phyloP scores from a whole-genome alignment of 2,888 invertebrate species.

The Colostygia pectinataria region DNA sequence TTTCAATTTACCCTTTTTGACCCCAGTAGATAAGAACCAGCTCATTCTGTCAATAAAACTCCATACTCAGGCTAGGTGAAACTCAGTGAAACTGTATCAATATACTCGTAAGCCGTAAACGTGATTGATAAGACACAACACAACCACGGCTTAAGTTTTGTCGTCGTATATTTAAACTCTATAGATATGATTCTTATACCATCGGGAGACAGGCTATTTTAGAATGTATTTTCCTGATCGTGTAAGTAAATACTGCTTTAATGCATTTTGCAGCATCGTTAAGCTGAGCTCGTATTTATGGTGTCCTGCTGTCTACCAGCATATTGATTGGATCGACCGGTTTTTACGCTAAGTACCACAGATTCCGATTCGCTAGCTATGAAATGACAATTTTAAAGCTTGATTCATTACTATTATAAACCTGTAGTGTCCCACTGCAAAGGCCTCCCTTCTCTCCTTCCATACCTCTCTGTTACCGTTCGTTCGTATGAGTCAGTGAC shows the following conservation, averaged over 20 bases:
- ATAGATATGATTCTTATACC: not conserved
- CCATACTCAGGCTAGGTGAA: slow-evolving; percentile 40
- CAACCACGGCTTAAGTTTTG: slow-evolving; percentile 8
- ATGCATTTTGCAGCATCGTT: slow-evolving; percentile 62
- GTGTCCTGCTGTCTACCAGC: slow-evolving; percentile 64
- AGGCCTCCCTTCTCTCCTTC: no score
- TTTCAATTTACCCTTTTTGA: no score
- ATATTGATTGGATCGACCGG: slow-evolving; percentile 60
- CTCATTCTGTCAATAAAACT: slow-evolving; percentile 43
- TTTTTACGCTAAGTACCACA: slow-evolving; percentile 50
- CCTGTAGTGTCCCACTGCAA: no score
- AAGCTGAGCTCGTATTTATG: slow-evolving; percentile 73
- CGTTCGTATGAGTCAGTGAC: no score
- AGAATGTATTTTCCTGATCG: not conserved
- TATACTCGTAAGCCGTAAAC: slow-evolving; percentile 45
- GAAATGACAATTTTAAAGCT: slow-evolving; percentile 21
- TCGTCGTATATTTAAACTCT: slow-evolving; percentile 7
- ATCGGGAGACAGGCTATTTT: slow-evolving; percentile 5
- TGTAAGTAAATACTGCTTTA: slow-evolving; percentile 25
- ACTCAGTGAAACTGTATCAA: slow-evolving; percentile 56
- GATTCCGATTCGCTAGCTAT: slow-evolving; percentile 26
- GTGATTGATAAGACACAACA: slow-evolving; percentile 66
- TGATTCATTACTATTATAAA: no score
- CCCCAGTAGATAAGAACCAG: slow-evolving; percentile 1
- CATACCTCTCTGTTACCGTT: no score